Evolutionary conservation across 2,888 invertebrate species (phyloP).

Genomic region (Synanthedon vespiformis): DNA sequence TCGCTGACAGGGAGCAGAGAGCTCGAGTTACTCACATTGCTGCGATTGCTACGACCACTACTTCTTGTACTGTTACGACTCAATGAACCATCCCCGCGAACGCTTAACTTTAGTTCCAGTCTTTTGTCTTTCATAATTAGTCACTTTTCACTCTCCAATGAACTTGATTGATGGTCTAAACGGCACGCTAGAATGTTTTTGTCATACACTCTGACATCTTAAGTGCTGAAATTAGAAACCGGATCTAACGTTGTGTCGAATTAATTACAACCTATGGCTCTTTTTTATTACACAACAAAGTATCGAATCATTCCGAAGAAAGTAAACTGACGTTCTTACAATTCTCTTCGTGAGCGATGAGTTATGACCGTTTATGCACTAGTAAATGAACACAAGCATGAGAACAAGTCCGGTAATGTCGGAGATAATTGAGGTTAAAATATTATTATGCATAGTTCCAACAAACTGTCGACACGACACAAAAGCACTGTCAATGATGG

Average conservation of each 20-base stretch:
- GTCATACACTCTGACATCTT: slow-evolving; percentile 20
- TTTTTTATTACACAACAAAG: slow-evolving; percentile 24
- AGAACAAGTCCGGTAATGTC: slow-evolving; percentile 43
- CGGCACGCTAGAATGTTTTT: neutral
- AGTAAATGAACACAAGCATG: slow-evolving; percentile 46
- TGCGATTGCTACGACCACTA: slow-evolving; percentile 52
- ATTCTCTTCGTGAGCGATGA: slow-evolving; percentile 40
- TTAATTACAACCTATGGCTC: slow-evolving; percentile 30
- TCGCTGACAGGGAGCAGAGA: slow-evolving; percentile 47
- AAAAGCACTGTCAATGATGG: slow-evolving; percentile 47
- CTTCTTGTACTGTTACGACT: slow-evolving; percentile 48
- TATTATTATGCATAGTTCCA: slow-evolving; percentile 18
- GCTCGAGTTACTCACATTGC: slow-evolving; percentile 41
- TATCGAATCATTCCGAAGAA: slow-evolving; percentile 41
- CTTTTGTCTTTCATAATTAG: slow-evolving; percentile 59
- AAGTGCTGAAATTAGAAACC: slow-evolving; percentile 22
- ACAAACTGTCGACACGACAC: slow-evolving; percentile 44
- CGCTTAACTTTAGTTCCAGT: slow-evolving; percentile 59
- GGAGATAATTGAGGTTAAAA: slow-evolving; percentile 54
- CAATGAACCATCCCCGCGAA: slow-evolving; percentile 59
- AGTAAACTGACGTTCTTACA: slow-evolving; percentile 40
- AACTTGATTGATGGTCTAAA: neutral
- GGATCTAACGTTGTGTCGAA: slow-evolving; percentile 23
- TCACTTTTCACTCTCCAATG: slow-evolving; percentile 7
- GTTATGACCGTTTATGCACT: slow-evolving; percentile 47